Evolutionary conservation across 2,888 invertebrate species (phyloP), one percentile per base, ranked within the genome.

Genomic region (Acrobasis repandana): DNA sequence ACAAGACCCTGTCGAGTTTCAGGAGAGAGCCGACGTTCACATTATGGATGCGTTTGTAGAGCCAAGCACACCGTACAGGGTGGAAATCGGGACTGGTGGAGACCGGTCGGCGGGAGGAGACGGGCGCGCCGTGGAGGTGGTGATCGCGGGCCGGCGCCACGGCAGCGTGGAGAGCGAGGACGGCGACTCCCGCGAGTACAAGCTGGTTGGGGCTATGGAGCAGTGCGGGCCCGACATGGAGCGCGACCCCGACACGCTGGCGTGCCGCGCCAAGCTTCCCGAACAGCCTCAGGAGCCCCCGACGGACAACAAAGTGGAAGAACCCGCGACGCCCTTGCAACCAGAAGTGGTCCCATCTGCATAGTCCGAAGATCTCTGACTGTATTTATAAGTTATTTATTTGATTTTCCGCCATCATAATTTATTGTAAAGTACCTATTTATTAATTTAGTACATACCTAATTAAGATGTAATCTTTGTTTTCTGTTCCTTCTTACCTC

Each of bases 201-300:
- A 93, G 72, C 86, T 96, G 51, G 72, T 96, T 18, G 95, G 96
- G 0, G 95, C 94, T 18, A 92, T 93, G 58, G 96, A 96, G 75
- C 95, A 96, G 76, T 96, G 96, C 79, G 96, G 96, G 16, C 96
- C 96, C 0, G 96, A 94, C 56, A 91, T 94, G 71, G 92, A 91
- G 69, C 93, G 96, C 38, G 95, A 96, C 77, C 92, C 93, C n/a
- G 92, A 93, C 63, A 95, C 96, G 9, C 92, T 95, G 50, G 95
- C 94, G 74, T 91, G 90, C 68, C 80, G 85, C 18, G 71, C 16
- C 69, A 69, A 8, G 49, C 68, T 47, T 61, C 65, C 38, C 36
- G 47, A 28, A 16, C 52, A 6, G 16, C 52, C 52, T 16, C 52
- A 9, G 62, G 60, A 20, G 49, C 65, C 14, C 62, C 69, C 15